Conservation (phyloP, 2,888 invertebrate species). For the Epirrhoe alternata region DNA sequence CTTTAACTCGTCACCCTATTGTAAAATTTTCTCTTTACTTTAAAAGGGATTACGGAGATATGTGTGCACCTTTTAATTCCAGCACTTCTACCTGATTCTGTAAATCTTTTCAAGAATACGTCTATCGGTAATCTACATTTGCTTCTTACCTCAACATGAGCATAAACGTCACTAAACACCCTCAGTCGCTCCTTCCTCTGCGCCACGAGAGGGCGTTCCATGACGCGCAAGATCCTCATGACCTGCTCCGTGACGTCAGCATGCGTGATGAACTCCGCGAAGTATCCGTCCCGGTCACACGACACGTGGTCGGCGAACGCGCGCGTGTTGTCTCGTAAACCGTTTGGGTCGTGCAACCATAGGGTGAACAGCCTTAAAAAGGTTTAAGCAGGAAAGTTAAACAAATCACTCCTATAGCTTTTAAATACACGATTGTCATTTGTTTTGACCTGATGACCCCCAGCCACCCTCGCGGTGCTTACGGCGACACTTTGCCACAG, state of each 20-base stretch:
- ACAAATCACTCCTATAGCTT: too few relatives aligned
- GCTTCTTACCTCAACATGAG: conserved; percentile 69
- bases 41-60: too few relatives aligned
- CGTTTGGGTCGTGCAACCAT: conserved; percentile 74
- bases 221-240: conserved; percentile 63
- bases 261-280: conserved; percentile 69
- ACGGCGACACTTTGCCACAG: too few relatives aligned
- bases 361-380: conserved; percentile 68
- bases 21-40: too few relatives aligned
- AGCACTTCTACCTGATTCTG: too few relatives aligned
- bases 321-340: conserved; percentile 70
- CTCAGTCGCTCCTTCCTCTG: conserved; percentile 64
- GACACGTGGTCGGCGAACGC: conserved; percentile 60
- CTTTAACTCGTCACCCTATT: too few relatives aligned
- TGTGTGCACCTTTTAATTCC: too few relatives aligned
- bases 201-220: conserved; percentile 74
- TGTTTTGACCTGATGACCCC: too few relatives aligned
- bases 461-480: too few relatives aligned
- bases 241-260: conserved; percentile 77
- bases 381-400: too few relatives aligned
- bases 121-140: background rate
- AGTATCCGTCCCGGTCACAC: conserved; percentile 73
- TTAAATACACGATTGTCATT: too few relatives aligned
- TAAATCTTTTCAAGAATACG: too few relatives aligned
- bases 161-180: conserved; percentile 75